phyloP scores from a whole-genome alignment of 92 coral and sea anemone species.

The Virgularia gustaviana region DNA sequence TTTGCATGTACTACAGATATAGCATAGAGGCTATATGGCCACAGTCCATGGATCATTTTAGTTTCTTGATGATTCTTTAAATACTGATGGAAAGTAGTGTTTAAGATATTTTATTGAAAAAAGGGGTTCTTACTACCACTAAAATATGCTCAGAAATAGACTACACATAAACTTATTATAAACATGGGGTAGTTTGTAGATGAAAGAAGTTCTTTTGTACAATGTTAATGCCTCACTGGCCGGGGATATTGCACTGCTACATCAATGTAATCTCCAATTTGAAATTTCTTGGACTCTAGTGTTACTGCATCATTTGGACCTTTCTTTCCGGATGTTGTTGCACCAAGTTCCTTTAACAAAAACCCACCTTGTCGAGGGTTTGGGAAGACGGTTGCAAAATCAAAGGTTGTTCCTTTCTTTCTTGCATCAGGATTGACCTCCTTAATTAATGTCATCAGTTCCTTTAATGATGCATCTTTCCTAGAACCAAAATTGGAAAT shows the following conservation, averaged over 20 bases:
- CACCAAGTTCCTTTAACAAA: constrained; percentile 86
- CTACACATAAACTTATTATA: too few relatives aligned
- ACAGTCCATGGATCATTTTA: too few relatives aligned
- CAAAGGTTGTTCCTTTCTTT: constrained; percentile 81
- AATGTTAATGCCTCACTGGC: constrained; percentile 10
- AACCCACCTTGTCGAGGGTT: constrained; percentile 90
- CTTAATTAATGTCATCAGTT: constrained; percentile 91
- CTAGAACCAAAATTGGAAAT: constrained; percentile 39
- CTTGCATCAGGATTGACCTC: constrained; percentile 97
- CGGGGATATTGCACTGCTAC: constrained; percentile 85
- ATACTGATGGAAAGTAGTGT: too few relatives aligned
- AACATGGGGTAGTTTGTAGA: too few relatives aligned
- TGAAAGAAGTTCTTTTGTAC: too few relatives aligned
- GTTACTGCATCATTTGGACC: constrained; percentile 75
- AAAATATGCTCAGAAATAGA: too few relatives aligned
- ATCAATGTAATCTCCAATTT: constrained; percentile 97
- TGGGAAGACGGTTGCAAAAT: constrained; percentile 93
- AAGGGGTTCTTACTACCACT: too few relatives aligned
- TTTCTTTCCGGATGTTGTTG: constrained; percentile 81
- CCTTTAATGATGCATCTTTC: constrained; percentile 98
- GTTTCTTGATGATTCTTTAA: too few relatives aligned
- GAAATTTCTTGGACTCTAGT: constrained; percentile 90
- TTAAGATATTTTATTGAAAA: too few relatives aligned
- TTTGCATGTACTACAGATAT: too few relatives aligned
- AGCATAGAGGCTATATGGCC: too few relatives aligned